Base-by-base conservation (phyloP, 1,140 invertebrate genomes). In the Drosophila tropicalis region DNA sequence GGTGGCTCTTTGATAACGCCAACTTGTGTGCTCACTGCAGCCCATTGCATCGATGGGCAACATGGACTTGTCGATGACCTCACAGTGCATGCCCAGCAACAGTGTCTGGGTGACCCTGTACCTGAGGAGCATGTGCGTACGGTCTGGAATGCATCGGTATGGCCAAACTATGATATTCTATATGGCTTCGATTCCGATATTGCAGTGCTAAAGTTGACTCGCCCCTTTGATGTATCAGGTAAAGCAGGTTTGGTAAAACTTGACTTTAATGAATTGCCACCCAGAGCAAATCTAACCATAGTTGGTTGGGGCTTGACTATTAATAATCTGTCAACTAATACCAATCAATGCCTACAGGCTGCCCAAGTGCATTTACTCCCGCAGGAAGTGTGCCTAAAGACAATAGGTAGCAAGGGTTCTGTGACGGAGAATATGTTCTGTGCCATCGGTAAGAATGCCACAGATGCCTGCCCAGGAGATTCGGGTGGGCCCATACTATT, bases 371-470 rank as follows among this genome's bases (percentile, higher is more conserved):
- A 34, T 1, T 25, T 61, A 9, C 5, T 79, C 1, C 3, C 55
- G 0, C 69, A 44, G 3, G 10, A 5, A 0, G 32, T 51, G 12
- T 86, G 83, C 63, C 5, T 4, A 3, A 10, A 25, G 0, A 22
- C 1, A 1, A 22, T 87, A 10, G 12, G 25, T 4, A 4, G 2
- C 0, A 0, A 12, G 1, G 22, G 41, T 10, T 9, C 13, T 9
- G 19, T 89, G 0, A 89, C 84, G 0, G 17, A 15, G 0, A 89
- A 81, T 22, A 93, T 94, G 92, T 79, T 93, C 36, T 93, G 93
- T 65, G 93, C 93, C 0, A 70, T 70, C 57, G 83, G 73, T 5
- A 25, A 91, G 1, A 72, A 77, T 19, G 51, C 4, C 10, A 67
- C 13, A 9, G 90, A 91, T 72, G 63, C 80, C 1, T 91, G 91